Conservation (phyloP, 2,888 invertebrate genomes). For the Leucophenga montana region DNA sequence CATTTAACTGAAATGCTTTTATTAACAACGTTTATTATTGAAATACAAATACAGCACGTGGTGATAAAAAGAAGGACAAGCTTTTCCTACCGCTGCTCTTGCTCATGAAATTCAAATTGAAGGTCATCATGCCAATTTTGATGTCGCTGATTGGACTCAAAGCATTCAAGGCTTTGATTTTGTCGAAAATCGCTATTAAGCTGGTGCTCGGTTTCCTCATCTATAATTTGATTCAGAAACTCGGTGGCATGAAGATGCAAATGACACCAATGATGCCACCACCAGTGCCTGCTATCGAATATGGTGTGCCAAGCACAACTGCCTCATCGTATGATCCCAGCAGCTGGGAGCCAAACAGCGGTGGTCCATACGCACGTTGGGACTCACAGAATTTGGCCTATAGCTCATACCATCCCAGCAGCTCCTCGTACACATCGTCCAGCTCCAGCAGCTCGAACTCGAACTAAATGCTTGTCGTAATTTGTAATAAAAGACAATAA, state of each 20-base stretch:
- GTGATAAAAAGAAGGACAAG: constrained; percentile 86
- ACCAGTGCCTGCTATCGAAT: constrained; percentile 78
- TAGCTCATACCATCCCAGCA: constrained; percentile 82
- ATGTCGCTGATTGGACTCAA: constrained; percentile 85
- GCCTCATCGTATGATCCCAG: constrained; percentile 82
- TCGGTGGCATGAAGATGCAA: constrained; percentile 85
- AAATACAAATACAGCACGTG: constrained; percentile 79
- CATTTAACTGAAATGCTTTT: background rate
- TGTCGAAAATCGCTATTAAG: constrained; percentile 87
- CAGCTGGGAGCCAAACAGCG: constrained; percentile 80
- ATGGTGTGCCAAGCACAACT: constrained; percentile 81
- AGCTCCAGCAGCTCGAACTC: constrained; percentile 60
- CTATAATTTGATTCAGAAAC: constrained; percentile 85
- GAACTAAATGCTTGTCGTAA: constrained; percentile 49
- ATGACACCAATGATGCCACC: constrained; percentile 77
- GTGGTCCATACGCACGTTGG: constrained; percentile 88
- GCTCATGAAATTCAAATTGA: constrained; percentile 87
- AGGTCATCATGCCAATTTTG: constrained; percentile 87
- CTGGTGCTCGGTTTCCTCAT: constrained; percentile 87
- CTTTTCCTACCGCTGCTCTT: constrained; percentile 85
- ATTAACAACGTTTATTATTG: background rate
- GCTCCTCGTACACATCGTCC: constrained; percentile 76
- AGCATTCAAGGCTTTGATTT: constrained; percentile 86
- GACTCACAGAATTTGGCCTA: constrained; percentile 81
- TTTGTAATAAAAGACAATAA: background rate